Conservation (phyloP, 2,888 invertebrate genomes). For the Drosophila quinaria region DNA sequence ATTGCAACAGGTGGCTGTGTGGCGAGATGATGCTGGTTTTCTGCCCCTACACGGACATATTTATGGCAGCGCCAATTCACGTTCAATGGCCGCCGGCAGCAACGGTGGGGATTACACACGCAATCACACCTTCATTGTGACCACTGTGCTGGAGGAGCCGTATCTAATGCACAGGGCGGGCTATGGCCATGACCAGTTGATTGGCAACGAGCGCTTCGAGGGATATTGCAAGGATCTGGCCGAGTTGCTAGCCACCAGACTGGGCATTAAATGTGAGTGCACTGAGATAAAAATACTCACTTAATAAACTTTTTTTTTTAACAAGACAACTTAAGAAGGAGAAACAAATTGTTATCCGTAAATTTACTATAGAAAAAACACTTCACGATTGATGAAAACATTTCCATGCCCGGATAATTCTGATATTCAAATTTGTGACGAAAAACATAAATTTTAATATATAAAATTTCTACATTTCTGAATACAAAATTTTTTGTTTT, state of each 20-base stretch:
- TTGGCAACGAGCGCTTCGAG: slow-evolving; percentile 92
- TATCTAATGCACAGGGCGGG: slow-evolving; percentile 92
- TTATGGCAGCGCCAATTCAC: slow-evolving; percentile 31
- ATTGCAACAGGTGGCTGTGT: slow-evolving; percentile 95
- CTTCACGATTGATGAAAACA: too few species aligned
- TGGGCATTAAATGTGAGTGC: slow-evolving; percentile 93
- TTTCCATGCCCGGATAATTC: too few species aligned
- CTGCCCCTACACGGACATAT: slow-evolving; percentile 86
- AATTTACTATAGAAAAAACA: too few species aligned
- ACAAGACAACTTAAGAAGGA: too few species aligned
- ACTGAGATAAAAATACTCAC: neutral
- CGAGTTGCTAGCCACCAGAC: slow-evolving; percentile 91
- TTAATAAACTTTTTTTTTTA: too few species aligned
- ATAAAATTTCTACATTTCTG: too few species aligned
- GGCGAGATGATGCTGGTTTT: slow-evolving; percentile 93
- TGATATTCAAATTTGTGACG: too few species aligned
- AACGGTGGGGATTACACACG: slow-evolving; percentile 92
- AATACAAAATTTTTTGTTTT: too few species aligned
- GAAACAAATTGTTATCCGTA: too few species aligned
- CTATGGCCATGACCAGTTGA: slow-evolving; percentile 86
- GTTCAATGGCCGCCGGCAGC: slow-evolving; percentile 43
- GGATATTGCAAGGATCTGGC: slow-evolving; percentile 97
- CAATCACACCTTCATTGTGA: slow-evolving; percentile 94
- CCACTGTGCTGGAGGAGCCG: slow-evolving; percentile 94
- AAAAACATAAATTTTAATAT: too few species aligned